Percentiles rank a stretch among this genome's conserved stretches.
Evolutionary conservation across 2,113 vertebrate species (phyloP).

Genomic region (Stomatorhinus ivindoensis): DNA sequence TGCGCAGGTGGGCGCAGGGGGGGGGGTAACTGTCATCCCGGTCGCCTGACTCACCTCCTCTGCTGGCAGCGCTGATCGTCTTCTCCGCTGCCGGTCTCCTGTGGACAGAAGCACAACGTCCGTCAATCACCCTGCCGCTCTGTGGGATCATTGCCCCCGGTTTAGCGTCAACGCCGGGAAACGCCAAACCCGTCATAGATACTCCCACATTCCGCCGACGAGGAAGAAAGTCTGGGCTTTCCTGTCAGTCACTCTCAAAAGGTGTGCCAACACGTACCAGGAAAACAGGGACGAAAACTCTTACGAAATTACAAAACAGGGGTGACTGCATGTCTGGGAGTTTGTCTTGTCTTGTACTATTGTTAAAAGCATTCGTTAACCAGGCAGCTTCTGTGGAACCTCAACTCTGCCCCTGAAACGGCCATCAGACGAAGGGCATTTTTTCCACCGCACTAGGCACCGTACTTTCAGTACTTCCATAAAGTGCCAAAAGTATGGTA

Average conservation of each 20-base stretch:
- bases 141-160: not conserved
- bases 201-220: not conserved
- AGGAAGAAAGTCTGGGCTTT: not conserved
- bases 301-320: not conserved
- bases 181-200: not conserved
- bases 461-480: too few species aligned
- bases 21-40: not conserved
- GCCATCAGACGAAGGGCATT: not conserved
- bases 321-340: not conserved
- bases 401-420: not conserved
- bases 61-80: constrained; percentile 86
- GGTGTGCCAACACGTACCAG: not conserved
- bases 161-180: not conserved
- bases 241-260: not conserved
- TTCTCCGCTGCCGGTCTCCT: constrained; percentile 92
- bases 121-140: not conserved
- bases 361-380: not conserved
- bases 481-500: too few species aligned
- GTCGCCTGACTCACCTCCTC: constrained; percentile 68
- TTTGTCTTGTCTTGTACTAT: not conserved
- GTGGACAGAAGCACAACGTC: constrained; percentile 1
- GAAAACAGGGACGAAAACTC: not conserved
- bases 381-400: not conserved
- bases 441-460: too few species aligned
- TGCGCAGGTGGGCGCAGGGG: not conserved